Evolutionary conservation across 2,113 vertebrate species (phyloP).

Genomic region (Syngnathus typhle): DNA sequence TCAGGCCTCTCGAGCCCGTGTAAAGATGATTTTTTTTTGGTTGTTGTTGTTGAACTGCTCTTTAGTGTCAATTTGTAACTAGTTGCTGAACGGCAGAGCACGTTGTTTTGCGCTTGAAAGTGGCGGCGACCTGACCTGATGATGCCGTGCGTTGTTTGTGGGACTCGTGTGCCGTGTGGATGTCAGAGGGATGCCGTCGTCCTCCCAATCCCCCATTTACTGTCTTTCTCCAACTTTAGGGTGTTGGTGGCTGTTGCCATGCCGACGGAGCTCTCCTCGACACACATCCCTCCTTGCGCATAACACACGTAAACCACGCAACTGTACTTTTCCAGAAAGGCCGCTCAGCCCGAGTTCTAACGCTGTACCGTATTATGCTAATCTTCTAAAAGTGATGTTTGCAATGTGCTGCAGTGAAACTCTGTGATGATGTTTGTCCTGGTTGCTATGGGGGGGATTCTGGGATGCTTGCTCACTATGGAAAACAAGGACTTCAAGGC

Average conservation of each 20-base stretch:
- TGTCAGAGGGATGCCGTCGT: slow-evolving; percentile 37
- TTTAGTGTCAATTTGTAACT: slow-evolving; percentile 62
- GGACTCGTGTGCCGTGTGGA: slow-evolving; percentile 53
- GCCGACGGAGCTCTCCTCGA: slow-evolving; percentile 37
- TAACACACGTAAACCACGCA: slow-evolving; percentile 25
- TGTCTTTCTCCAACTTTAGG: slow-evolving; percentile 2
- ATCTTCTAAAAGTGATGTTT: slow-evolving; percentile 66
- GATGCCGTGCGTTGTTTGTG: slow-evolving; percentile 33
- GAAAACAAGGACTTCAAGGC: slow-evolving; percentile 18
- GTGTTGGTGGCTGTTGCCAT: slow-evolving; percentile 60
- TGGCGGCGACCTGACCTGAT: slow-evolving; percentile 62
- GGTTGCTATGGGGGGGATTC: slow-evolving; percentile 63
- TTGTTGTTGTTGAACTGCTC: slow-evolving; percentile 61
- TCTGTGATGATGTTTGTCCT: slow-evolving; percentile 65
- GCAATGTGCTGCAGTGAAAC: slow-evolving; percentile 62
- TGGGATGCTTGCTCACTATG: slow-evolving; percentile 63
- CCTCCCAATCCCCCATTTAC: too few relatives aligned
- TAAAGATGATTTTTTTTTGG: slow-evolving; percentile 61
- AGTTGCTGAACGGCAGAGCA: slow-evolving; percentile 61
- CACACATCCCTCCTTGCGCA: slow-evolving; percentile 35
- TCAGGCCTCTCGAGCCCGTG: slow-evolving; percentile 49
- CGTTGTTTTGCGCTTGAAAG: slow-evolving; percentile 65
- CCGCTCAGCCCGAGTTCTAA: slow-evolving; percentile 64
- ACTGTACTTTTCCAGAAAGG: slow-evolving; percentile 45
- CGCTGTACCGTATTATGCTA: slow-evolving; percentile 66